A percentile compares a stretch with the other conserved stretches of the same genome.
Conservation (phyloP, 1,140 invertebrate species). For the Drosophila kurseongensis region DNA sequence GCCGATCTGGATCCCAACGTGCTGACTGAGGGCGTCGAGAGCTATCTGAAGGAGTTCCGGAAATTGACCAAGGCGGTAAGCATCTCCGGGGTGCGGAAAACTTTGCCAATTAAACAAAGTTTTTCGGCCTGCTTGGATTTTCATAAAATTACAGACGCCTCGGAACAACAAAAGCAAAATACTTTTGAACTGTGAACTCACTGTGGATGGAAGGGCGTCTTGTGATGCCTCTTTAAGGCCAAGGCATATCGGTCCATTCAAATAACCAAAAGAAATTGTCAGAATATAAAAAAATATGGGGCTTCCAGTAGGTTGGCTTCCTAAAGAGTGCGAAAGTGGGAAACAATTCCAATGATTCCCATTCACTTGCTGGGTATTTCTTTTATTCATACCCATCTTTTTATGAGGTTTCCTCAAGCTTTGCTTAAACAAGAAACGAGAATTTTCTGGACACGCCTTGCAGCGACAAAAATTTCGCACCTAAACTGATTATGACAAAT, state of each 20-base stretch:
- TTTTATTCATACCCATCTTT: not conserved
- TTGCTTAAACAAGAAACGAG: conserved; percentile 57
- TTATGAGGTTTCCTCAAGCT: not conserved
- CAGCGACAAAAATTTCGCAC: conserved; percentile 78
- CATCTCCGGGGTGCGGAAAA: conserved; percentile 44
- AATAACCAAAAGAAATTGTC: not conserved
- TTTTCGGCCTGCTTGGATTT: conserved; percentile 62
- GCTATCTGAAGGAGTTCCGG: conserved; percentile 91
- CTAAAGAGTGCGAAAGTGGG: not conserved
- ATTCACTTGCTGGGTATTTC: conserved; percentile 5
- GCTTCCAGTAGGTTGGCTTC: not conserved
- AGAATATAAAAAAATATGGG: not conserved
- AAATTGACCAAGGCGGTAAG: conserved; percentile 86
- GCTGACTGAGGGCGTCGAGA: conserved; percentile 94
- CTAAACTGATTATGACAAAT: conserved; percentile 84
- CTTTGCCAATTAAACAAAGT: conserved; percentile 76
- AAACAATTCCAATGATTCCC: not conserved
- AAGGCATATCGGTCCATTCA: conserved; percentile 3
- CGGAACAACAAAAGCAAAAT: conserved; percentile 61
- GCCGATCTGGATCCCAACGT: conserved; percentile 92
- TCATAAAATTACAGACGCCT: conserved; percentile 67
- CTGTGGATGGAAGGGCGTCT: conserved; percentile 17
- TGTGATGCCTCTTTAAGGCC: conserved; percentile 3
- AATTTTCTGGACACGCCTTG: conserved; percentile 66
- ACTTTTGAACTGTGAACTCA: conserved; percentile 51